These are phyloP conservation scores for Dione juno DNA, from an alignment of 2,888 invertebrate species.

Conservation along the genomic window DNA sequence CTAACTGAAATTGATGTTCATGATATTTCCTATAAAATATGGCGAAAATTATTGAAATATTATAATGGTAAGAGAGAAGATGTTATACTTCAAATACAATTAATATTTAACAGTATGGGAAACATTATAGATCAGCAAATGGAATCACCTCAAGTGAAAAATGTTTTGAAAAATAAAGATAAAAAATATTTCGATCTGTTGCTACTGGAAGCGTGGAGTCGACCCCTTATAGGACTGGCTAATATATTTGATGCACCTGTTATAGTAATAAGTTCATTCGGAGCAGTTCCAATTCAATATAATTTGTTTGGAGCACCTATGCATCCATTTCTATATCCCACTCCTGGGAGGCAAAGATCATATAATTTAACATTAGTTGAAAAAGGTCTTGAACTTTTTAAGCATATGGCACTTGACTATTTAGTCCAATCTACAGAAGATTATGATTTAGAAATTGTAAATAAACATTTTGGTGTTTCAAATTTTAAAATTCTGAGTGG, in stretches of 20 bases:
- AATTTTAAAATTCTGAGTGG: constrained; percentile 43
- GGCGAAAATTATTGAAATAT: constrained; percentile 37
- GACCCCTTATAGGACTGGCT: constrained; percentile 41
- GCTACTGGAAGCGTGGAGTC: constrained; percentile 46
- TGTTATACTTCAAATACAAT: constrained; percentile 19
- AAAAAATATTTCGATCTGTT: constrained; percentile 47
- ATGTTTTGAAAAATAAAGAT: constrained; percentile 46
- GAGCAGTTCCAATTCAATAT: constrained; percentile 31
- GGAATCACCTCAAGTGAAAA: constrained; percentile 46
- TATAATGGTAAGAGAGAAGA: constrained; percentile 26
- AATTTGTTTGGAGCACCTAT: constrained; percentile 44
- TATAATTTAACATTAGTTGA: constrained; percentile 52
- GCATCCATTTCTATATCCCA: constrained; percentile 47
- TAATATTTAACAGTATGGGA: constrained; percentile 35
- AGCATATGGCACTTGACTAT: constrained; percentile 23
- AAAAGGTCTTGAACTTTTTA: constrained; percentile 47
- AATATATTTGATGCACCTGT: constrained; percentile 48
- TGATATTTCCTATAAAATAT: constrained; percentile 52
- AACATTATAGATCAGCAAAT: constrained; percentile 49
- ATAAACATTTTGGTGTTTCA: constrained; percentile 49
- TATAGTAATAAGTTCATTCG: constrained; percentile 48
- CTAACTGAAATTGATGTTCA: constrained; percentile 57
- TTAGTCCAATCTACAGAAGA: constrained; percentile 25
- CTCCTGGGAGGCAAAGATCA: constrained; percentile 40
- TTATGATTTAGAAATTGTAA: constrained; percentile 46